Percentiles rank a stretch among this genome's conserved stretches.
phyloP scores from a whole-genome alignment of 30 jellyfish, hydroid and myxozoan species.

The Turritopsis rubra region DNA sequence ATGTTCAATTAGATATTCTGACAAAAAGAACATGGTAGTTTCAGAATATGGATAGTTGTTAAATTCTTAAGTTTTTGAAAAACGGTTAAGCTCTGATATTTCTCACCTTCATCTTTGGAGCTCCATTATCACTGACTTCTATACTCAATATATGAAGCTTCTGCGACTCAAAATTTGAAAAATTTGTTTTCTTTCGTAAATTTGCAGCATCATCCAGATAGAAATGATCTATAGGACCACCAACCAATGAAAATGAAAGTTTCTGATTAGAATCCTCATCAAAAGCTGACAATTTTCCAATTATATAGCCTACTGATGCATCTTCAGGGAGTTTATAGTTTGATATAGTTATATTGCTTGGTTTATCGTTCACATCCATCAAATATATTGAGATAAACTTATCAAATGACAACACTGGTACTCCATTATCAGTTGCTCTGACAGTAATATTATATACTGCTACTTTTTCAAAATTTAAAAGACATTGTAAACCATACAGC shows the following conservation, averaged over 20 bases:
- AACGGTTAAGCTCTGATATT: neutral
- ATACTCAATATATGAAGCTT: constrained; percentile 37
- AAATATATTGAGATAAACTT: constrained; percentile 53
- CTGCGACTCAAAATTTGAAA: constrained; percentile 42
- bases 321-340: constrained; percentile 40
- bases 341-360: constrained; percentile 59
- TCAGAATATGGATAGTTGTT: too few species aligned
- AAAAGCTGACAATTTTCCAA: constrained; percentile 53
- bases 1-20: too few species aligned
- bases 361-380: constrained; percentile 67
- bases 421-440: constrained; percentile 58
- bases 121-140: constrained; percentile 55
- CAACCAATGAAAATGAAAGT: constrained; percentile 33
- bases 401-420: constrained; percentile 43
- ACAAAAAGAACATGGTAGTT: too few species aligned
- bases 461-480: constrained; percentile 45
- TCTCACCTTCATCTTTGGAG: constrained; percentile 56
- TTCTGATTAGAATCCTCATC: constrained; percentile 68
- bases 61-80: too few species aligned
- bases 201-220: constrained; percentile 39
- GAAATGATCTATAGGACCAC: constrained; percentile 46
- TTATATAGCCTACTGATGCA: constrained; percentile 47
- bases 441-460: constrained; percentile 23
- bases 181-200: constrained; percentile 46
- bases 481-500: constrained; percentile 41